Evolutionary conservation across 1,140 invertebrate species (phyloP), one percentile per base, ranked within the genome.

Genomic region (Megathymus violae): DNA sequence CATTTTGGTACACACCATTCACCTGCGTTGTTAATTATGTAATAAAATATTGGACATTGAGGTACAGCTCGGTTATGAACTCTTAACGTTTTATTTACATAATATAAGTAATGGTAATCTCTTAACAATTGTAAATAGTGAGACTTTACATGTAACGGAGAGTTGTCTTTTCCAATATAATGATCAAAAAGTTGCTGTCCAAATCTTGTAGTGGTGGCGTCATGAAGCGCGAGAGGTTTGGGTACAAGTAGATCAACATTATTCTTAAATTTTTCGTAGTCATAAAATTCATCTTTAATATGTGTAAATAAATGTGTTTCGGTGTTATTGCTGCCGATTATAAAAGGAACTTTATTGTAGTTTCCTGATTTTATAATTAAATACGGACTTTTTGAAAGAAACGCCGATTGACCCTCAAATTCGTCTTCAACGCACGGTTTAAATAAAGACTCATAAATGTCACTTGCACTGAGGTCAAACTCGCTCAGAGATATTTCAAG

Each of bases 401-500:
- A 91, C 41, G 78, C 74, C 15, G 78, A 68, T 46, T 81, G 76
- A 3, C 86, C 84, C 74, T 91, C 86, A 63, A 85, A 88, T 41
- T 88, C 84, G 62, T 80, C 62, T 74, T 91, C 86, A 41, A 88
- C 79, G 48, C 78, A 88, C 5, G 88, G 86, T 67, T 85, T 88
- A 56, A 91, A 89, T 19, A 78, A 46, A 5, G 74, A 41, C 56
- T 88, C 78, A 52, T 85, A 74, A 7, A 73, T 59, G 52, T 81
- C 69, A 59, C 34, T 59, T 41, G 76, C 63, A 7, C 50, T 62
- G 46, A 17, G 54, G 31, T 64, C 27, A 50, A 66, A 47, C 13
- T 69, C 38, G 3, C 19, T 17, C 13, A 48, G 5, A 31, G 44
- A 62, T 62, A 88, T 61, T 44, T 64, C 56, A 25, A 19, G 5